Conservation (phyloP, 2,113 vertebrate species). For the Cryptomyrus ogoouensis region DNA sequence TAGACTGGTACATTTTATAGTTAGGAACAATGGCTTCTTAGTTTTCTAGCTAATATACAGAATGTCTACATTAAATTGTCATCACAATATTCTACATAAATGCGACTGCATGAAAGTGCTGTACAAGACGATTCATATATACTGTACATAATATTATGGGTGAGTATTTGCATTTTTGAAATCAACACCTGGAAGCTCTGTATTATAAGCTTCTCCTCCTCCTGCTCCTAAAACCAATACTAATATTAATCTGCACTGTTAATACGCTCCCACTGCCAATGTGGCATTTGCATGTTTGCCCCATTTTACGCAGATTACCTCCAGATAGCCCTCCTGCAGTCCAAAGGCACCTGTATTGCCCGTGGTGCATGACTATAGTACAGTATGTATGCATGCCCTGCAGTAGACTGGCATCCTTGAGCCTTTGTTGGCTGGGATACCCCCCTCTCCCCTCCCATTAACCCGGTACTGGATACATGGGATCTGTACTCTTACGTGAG, state of each 20-base stretch:
- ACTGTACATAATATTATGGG: not conserved
- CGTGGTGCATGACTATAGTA: not conserved
- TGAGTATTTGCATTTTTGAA: not conserved
- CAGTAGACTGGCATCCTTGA: not conserved
- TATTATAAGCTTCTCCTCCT: not conserved
- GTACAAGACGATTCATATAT: not conserved
- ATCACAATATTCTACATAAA: not conserved
- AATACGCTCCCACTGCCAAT: not conserved
- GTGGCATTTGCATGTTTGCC: not conserved
- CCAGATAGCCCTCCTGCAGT: not conserved
- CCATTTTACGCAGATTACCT: not conserved
- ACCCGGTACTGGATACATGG: not conserved
- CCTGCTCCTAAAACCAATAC: not conserved
- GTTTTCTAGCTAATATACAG: not conserved
- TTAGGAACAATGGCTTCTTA: not conserved
- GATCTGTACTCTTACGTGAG: not conserved
- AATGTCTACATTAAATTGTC: not conserved
- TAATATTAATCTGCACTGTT: not conserved
- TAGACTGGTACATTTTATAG: not conserved
- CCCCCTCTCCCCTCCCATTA: not conserved
- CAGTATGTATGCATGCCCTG: not conserved
- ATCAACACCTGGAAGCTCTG: not conserved
- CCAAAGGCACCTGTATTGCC: not conserved
- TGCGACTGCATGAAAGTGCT: not conserved
- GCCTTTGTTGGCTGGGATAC: not conserved